Percentiles rank a stretch among this genome's conserved stretches.
Conservation (phyloP, 1,140 invertebrate genomes). For the Octopus sinensis region DNA sequence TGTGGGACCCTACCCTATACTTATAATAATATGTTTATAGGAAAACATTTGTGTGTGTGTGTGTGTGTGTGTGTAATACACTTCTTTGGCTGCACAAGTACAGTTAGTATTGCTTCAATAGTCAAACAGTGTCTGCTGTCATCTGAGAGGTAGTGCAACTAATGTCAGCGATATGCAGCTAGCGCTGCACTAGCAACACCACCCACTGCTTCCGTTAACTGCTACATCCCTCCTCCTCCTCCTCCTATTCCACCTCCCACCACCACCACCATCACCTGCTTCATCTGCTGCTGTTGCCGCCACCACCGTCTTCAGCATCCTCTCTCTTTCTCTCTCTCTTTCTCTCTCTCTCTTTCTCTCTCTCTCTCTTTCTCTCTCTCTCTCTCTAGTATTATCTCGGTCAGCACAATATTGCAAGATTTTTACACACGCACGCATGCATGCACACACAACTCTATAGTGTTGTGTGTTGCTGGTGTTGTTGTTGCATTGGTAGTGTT, state of each 20-base stretch:
- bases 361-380: constrained; percentile 14
- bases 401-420: too few relatives aligned
- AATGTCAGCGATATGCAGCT: neutral
- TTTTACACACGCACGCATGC: too few relatives aligned
- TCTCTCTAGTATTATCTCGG: constrained; percentile 10
- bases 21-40: too few relatives aligned
- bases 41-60: too few relatives aligned
- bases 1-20: too few relatives aligned
- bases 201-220: too few relatives aligned
- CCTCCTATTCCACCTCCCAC: constrained; percentile 1
- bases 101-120: neutral
- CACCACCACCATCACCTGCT: neutral
- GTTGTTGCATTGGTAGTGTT: too few relatives aligned
- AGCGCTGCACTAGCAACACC: neutral
- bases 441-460: too few relatives aligned
- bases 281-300: neutral
- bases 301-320: neutral
- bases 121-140: neutral
- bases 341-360: constrained; percentile 10
- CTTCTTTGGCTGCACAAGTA: too few relatives aligned
- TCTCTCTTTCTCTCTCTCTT: constrained; percentile 9
- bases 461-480: too few relatives aligned
- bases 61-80: too few relatives aligned
- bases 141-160: neutral
- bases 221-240: neutral